Conservation (phyloP, 2,113 vertebrate species). For the Ciconia stormi region DNA sequence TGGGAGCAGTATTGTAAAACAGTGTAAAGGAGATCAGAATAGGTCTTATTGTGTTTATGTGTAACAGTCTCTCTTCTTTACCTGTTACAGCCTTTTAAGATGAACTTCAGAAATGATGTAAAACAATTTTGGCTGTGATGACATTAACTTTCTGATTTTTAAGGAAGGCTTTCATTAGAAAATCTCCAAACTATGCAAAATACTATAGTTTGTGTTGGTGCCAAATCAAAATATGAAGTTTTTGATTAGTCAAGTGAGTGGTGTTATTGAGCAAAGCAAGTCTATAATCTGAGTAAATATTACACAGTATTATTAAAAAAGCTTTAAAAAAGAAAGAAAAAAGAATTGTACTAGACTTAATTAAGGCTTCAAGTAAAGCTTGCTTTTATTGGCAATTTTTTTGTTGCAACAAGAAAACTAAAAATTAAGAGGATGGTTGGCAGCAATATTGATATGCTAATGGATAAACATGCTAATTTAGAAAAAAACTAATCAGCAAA, state of each 20-base stretch:
- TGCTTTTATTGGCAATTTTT: slow-evolving; percentile 83
- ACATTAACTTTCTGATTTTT: not conserved
- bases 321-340: slow-evolving; percentile 64
- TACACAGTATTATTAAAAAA: slow-evolving; percentile 77
- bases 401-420: slow-evolving; percentile 82
- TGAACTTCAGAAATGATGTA: not conserved
- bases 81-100: not conserved
- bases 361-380: slow-evolving; percentile 83
- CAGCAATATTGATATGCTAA: slow-evolving; percentile 87
- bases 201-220: not conserved
- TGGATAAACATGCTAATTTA: slow-evolving; percentile 86
- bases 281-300: slow-evolving; percentile 81
- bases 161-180: slow-evolving; percentile 23
- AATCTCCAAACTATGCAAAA: slow-evolving; percentile 11
- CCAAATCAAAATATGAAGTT: slow-evolving; percentile 54
- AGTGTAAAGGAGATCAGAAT: not conserved
- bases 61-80: not conserved
- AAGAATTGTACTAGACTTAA: slow-evolving; percentile 79
- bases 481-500: slow-evolving; percentile 85
- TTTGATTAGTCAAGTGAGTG: slow-evolving; percentile 69
- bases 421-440: slow-evolving; percentile 84
- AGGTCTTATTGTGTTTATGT: not conserved
- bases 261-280: slow-evolving; percentile 73
- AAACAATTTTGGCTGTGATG: not conserved
- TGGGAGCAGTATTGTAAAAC: not conserved